A percentile compares a stretch with the other conserved stretches of the same genome.
These are phyloP conservation scores for Chlamydotis undulata DNA, from an alignment of 2,113 vertebrate species.

Conservation along the genomic window DNA sequence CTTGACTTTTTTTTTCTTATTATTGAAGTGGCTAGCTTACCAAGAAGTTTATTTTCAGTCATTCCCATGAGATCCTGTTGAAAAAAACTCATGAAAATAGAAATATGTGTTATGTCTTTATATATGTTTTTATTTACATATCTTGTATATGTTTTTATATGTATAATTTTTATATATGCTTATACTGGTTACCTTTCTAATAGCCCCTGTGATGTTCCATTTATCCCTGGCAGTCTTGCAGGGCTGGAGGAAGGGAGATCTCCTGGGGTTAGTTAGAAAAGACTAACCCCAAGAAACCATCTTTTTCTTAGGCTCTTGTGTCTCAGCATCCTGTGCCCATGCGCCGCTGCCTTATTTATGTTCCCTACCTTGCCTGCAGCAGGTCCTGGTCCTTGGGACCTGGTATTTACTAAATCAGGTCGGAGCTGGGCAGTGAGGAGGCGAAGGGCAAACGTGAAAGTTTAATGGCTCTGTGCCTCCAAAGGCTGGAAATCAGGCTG, in stretches of 20 bases:
- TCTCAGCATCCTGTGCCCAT: neutral
- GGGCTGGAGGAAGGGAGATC: neutral
- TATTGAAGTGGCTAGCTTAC: neutral
- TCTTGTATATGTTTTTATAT: neutral
- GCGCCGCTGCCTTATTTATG: fast-evolving
- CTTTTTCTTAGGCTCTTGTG: neutral
- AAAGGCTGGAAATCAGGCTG: neutral
- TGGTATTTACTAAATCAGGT: neutral
- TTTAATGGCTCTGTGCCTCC: conserved; percentile 33
- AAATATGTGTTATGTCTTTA: neutral
- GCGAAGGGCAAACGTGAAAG: neutral
- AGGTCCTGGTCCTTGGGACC: neutral
- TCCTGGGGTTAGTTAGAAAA: neutral
- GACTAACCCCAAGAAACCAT: neutral
- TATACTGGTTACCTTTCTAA: neutral
- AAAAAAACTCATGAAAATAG: neutral
- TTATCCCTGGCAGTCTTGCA: neutral
- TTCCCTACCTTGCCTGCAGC: neutral
- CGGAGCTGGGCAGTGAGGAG: neutral
- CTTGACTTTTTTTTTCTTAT: neutral
- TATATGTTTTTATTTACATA: neutral
- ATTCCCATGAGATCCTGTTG: neutral
- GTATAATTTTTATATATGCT: too few relatives aligned
- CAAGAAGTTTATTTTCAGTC: neutral
- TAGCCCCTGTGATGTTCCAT: neutral